A percentile compares a stretch with the other conserved stretches of the same genome.
Conservation (phyloP, 1,140 invertebrate species). For the Habropoda laboriosa region DNA sequence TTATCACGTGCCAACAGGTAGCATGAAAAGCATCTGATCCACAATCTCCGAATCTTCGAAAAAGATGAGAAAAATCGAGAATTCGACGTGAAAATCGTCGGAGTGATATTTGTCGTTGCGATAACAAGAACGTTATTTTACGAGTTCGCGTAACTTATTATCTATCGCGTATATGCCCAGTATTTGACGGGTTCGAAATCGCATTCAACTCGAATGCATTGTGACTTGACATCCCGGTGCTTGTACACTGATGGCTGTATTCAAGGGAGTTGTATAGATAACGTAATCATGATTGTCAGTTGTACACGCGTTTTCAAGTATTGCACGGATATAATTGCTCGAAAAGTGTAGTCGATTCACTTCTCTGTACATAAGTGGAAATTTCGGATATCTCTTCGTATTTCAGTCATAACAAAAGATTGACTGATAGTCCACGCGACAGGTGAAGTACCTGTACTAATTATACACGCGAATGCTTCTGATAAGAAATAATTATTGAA, state of each 20-base stretch:
- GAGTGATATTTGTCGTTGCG: background rate
- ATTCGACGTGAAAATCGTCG: no score
- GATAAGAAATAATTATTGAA: no score
- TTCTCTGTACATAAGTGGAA: no score
- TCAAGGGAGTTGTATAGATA: slow-evolving; percentile 24
- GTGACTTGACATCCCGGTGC: slow-evolving; percentile 18
- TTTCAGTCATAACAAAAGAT: no score
- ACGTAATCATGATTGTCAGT: slow-evolving; percentile 31
- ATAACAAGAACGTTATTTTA: background rate
- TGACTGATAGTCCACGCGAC: no score
- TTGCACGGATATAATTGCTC: slow-evolving; percentile 5
- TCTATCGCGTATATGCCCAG: background rate
- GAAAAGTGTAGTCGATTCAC: background rate
- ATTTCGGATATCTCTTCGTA: no score
- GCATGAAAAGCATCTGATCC: no score
- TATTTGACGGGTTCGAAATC: background rate
- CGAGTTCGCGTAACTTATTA: background rate
- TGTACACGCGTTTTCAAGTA: slow-evolving; percentile 10
- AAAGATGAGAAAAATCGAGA: no score
- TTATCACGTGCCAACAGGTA: no score
- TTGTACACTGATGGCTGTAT: slow-evolving; percentile 11
- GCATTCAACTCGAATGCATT: slow-evolving; percentile 18
- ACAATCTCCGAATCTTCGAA: no score
- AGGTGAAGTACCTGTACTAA: no score
- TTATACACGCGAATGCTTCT: no score